Conservation (phyloP, 2,888 invertebrate species). For the Fabriciana adippe region DNA sequence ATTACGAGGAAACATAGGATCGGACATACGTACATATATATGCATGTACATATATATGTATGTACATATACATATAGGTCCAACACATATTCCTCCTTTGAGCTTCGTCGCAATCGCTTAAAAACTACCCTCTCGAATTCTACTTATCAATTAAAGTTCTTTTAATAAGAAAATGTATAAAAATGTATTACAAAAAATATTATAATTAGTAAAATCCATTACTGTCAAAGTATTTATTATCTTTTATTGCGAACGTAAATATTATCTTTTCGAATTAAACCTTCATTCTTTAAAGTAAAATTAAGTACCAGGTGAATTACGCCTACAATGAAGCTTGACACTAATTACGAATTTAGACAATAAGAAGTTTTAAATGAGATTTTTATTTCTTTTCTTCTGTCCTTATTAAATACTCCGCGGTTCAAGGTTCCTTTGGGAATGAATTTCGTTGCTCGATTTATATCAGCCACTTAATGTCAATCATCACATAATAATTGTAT, state of each 20-base stretch:
- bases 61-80: too few species aligned
- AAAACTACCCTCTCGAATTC: too few species aligned
- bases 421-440: conserved; percentile 25
- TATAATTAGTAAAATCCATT: neutral
- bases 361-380: conserved; percentile 37
- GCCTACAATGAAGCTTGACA: conserved; percentile 27
- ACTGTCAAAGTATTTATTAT: conserved; percentile 5
- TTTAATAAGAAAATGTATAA: neutral
- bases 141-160: too few species aligned
- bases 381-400: conserved; percentile 37
- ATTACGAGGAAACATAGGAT: too few species aligned
- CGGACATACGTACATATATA: too few species aligned
- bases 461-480: conserved; percentile 29
- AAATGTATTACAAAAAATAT: neutral
- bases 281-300: conserved; percentile 11
- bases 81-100: too few species aligned
- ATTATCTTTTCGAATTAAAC: conserved; percentile 12
- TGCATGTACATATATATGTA: too few species aligned
- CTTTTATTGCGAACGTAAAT: neutral
- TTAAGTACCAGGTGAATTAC: conserved; percentile 24
- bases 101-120: too few species aligned
- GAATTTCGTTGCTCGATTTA: conserved; percentile 27
- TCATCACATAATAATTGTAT: conserved; percentile 24
- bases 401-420: conserved; percentile 36
- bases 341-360: conserved; percentile 39